phyloP scores from a whole-genome alignment of 2,113 vertebrate genomes.

The Taxidea taxus region DNA sequence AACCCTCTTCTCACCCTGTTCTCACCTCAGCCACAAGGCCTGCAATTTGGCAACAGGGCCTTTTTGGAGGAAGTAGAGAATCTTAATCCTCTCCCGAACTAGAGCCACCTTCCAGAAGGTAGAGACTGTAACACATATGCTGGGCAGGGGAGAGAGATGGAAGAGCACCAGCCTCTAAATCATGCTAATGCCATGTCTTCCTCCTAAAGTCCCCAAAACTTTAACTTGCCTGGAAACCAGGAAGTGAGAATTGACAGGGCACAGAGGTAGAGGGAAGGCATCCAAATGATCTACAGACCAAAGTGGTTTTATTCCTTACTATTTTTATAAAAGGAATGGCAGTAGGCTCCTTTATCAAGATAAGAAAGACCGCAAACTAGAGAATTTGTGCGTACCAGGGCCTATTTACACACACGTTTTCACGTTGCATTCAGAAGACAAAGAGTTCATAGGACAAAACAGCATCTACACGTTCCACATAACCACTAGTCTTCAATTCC shows the following conservation, averaged over 20 bases:
- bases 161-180: neutral
- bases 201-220: neutral
- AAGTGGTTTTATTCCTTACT: neutral
- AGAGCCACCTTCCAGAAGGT: neutral
- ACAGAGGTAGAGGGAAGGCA: neutral
- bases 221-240: neutral
- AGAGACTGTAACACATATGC: neutral
- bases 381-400: neutral
- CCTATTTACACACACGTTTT: neutral
- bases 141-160: neutral
- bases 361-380: neutral
- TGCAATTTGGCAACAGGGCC: neutral
- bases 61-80: neutral
- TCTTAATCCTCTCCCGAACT: neutral
- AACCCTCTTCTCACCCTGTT: neutral
- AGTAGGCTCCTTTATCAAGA: neutral
- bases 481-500: neutral
- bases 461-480: neutral
- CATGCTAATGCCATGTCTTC: neutral
- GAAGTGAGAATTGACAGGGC: neutral
- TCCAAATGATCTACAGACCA: neutral
- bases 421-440: neutral
- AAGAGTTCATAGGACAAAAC: neutral
- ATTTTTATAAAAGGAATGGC: neutral
- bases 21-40: neutral